These are phyloP conservation scores for Tachyglossus aculeatus DNA, from an alignment of 2,797 vertebrate species.

Conservation along the genomic window DNA sequence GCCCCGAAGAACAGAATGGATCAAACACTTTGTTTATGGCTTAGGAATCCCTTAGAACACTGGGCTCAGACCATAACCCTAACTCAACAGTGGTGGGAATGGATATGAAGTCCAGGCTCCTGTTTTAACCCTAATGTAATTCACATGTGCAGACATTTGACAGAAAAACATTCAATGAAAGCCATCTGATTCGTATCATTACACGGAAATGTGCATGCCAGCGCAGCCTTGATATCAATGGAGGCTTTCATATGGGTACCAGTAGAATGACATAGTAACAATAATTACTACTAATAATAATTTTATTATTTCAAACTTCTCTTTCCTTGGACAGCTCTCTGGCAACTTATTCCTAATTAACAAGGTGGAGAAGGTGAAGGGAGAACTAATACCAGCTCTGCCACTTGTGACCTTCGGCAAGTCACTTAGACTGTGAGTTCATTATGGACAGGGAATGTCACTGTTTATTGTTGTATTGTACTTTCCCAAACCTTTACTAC, in stretches of 20 bases:
- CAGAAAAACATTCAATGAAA: not conserved
- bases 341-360: too few relatives aligned
- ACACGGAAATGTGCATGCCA: fast-evolving
- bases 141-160: slow-evolving; percentile 2
- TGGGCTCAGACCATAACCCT: slow-evolving; percentile 25
- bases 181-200: not conserved
- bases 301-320: slow-evolving; percentile 5
- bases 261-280: not conserved
- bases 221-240: not conserved
- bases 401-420: too few relatives aligned
- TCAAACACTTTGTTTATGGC: slow-evolving; percentile 64
- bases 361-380: too few relatives aligned
- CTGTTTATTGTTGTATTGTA: too few relatives aligned
- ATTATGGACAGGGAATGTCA: too few relatives aligned
- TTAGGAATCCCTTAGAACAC: slow-evolving; percentile 33
- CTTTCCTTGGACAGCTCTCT: slow-evolving; percentile 11
- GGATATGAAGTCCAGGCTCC: slow-evolving; percentile 39
- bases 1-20: slow-evolving; percentile 51
- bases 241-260: not conserved
- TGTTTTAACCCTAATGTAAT: slow-evolving; percentile 15
- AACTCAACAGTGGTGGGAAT: slow-evolving; percentile 20
- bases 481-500: too few relatives aligned
- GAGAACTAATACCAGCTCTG: too few relatives aligned
- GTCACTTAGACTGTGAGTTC: too few relatives aligned
- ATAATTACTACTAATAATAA: not conserved